Conservation (phyloP, 2,888 invertebrate species). For the Xylocampa areola region DNA sequence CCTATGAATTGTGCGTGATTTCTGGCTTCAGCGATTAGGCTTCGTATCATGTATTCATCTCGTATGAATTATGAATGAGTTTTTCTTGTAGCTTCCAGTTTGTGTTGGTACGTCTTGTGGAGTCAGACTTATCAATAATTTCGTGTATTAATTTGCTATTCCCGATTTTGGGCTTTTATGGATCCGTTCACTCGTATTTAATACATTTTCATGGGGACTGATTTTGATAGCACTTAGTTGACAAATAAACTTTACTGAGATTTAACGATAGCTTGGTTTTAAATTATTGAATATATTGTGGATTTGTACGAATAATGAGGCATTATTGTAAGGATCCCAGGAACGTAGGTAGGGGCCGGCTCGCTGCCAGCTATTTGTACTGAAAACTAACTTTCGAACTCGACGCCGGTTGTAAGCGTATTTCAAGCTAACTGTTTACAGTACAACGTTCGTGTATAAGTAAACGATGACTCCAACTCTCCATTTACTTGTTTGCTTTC, state of each 20-base stretch:
- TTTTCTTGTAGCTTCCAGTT: constrained; percentile 35
- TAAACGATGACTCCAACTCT: constrained; percentile 80
- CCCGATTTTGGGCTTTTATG: constrained; percentile 2
- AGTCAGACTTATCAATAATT: constrained; percentile 28
- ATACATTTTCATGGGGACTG: no score
- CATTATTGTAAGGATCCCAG: constrained; percentile 38
- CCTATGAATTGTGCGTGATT: constrained; percentile 73
- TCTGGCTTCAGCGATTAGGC: constrained; percentile 61
- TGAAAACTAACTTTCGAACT: constrained; percentile 77
- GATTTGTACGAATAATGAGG: constrained; percentile 39
- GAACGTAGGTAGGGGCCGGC: constrained; percentile 41
- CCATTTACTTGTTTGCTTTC: constrained; percentile 78
- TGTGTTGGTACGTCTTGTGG: constrained; percentile 12
- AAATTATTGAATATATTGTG: constrained; percentile 19
- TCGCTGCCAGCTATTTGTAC: constrained; percentile 65
- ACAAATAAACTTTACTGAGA: no score
- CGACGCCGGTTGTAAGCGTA: constrained; percentile 70
- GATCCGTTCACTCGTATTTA: no score
- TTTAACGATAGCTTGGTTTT: background rate
- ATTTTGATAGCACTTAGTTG: no score
- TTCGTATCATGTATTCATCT: constrained; percentile 52
- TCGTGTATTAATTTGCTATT: constrained; percentile 10
- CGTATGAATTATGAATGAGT: constrained; percentile 53
- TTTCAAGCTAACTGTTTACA: constrained; percentile 73
- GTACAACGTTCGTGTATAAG: constrained; percentile 74